These are phyloP conservation scores for Thaumetopoea pityocampa DNA, from an alignment of 1,140 invertebrate genomes.

Conservation along the genomic window DNA sequence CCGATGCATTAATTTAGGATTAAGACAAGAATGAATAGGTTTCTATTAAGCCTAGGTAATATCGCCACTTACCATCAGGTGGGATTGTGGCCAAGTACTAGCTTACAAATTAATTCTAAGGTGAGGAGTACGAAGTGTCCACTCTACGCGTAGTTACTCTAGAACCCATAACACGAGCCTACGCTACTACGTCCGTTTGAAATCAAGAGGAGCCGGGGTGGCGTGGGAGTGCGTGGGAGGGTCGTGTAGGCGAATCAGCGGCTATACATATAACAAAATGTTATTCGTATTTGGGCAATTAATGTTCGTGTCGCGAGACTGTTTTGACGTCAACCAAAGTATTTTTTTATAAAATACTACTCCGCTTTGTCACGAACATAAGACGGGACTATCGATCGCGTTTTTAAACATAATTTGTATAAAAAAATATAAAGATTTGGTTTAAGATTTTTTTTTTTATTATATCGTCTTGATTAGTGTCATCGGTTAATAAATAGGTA, in stretches of 20 bases:
- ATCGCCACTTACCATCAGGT: no score
- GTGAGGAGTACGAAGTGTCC: constrained; percentile 10
- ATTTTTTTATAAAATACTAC: constrained; percentile 10
- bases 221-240: constrained; percentile 34
- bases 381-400: not conserved
- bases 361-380: constrained; percentile 1
- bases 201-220: constrained; percentile 21
- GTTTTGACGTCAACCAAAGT: constrained; percentile 26
- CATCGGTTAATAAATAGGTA: no score
- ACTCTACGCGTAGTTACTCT: constrained; percentile 16
- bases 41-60: no score
- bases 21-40: no score
- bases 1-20: no score
- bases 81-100: no score
- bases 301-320: constrained; percentile 35
- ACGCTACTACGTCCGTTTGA: constrained; percentile 41
- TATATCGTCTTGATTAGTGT: no score
- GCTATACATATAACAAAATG: constrained; percentile 28
- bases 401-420: no score
- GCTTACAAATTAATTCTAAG: no score
- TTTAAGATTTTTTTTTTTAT: no score
- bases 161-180: constrained; percentile 23
- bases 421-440: no score
- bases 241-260: constrained; percentile 44
- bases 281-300: constrained; percentile 47